Conservation (phyloP, 2,888 invertebrate genomes). For the Alsophila aescularia region DNA sequence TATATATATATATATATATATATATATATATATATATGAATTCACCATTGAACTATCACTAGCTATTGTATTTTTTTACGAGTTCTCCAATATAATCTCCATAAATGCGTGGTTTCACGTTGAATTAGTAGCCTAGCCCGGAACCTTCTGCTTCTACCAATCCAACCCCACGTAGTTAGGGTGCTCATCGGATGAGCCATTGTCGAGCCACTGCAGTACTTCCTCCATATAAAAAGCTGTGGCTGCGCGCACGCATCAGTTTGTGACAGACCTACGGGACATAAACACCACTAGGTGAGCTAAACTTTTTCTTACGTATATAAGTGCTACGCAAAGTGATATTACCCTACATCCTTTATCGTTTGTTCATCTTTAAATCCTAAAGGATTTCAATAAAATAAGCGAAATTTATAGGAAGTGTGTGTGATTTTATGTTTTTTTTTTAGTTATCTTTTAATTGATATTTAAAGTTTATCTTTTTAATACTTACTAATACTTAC, state of each 20-base stretch:
- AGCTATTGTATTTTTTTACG: too few relatives aligned
- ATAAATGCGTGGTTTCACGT: constrained; percentile 15
- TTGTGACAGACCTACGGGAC: constrained; percentile 66
- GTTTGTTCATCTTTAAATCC: background rate
- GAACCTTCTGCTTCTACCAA: constrained; percentile 10
- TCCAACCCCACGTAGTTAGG: constrained; percentile 44
- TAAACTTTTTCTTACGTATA: constrained; percentile 13
- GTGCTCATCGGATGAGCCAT: constrained; percentile 47
- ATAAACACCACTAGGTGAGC: constrained; percentile 68
- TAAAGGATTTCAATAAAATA: background rate
- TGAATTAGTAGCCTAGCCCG: constrained; percentile 3
- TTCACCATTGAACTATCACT: background rate
- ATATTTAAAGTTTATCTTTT: too few relatives aligned
- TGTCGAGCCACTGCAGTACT: constrained; percentile 46
- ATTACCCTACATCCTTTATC: constrained; percentile 6
- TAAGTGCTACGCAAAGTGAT: constrained; percentile 10
- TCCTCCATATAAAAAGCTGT: constrained; percentile 75
- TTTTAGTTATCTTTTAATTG: too few relatives aligned
- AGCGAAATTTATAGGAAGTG: too few relatives aligned
- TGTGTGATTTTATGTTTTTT: too few relatives aligned
- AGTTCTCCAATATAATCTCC: too few relatives aligned
- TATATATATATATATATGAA: background rate
- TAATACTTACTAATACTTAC: too few relatives aligned
- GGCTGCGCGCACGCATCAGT: constrained; percentile 69
- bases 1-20: too few relatives aligned